Base-by-base conservation (phyloP, 2,797 vertebrate species). In the Macroramphosus scolopax region DNA sequence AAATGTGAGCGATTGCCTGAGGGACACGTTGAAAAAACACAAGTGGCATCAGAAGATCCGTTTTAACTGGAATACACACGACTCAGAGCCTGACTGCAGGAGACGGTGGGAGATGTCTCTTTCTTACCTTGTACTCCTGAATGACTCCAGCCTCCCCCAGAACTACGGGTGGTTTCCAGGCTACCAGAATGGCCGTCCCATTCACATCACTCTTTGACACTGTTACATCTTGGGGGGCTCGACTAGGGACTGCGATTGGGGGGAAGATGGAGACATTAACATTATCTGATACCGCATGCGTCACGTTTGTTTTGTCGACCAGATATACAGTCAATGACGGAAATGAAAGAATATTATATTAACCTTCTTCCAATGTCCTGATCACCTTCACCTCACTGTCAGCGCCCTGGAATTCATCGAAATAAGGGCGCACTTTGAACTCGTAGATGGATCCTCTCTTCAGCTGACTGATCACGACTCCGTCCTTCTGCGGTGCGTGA, bases 391-490 rank as follows among this genome's bases (percentile, higher is more conserved):
- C 91, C 82, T 99, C 96, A 1, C 97, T 99, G 74, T 98, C 96
- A 11, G 94, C 90, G 72, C 97, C 97, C 85, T 98, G 96, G 88
- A 99, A 98, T 80, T 98, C 97, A 46, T 98, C 95, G 81, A 98
- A 98, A 82, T 96, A 99, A 14, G 97, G 96, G 0, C 96, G 92
- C 52, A 95, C 93, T 84, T 99, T 99, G 85, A 98, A 95, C 89
- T 99, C 93, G 0, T 98, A 99, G 80, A 92, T 94, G 68, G 93
- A 90, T n/a, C 94, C 95, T 73, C 91, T 96, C 81, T 83, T 94
- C 55, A 99, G 92, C 70, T 95, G 92, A 0, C 93, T 74, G 65
- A 98, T 91, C 53, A 97, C 58, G 30, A 91, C 87, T 0, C 92
- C 94, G 16, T 95, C 93, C 75, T 95, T 94, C 41, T 85, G 89